These are phyloP conservation scores for Nesometra sesokonis DNA, from an alignment of 35 echinoderm and acorn worm species.

Conservation along the genomic window DNA sequence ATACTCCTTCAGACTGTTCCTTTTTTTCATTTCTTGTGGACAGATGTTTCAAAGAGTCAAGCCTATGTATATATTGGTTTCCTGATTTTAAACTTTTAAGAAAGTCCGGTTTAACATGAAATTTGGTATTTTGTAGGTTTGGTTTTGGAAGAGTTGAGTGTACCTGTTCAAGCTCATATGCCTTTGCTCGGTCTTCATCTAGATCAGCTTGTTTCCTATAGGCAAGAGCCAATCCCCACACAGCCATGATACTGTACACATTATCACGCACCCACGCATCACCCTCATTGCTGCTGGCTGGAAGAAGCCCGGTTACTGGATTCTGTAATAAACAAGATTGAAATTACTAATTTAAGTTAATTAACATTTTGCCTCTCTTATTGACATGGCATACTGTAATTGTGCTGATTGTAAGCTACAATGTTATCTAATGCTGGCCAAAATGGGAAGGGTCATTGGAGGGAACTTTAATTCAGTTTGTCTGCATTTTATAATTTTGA, in stretches of 20 bases:
- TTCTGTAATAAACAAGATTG: constrained; percentile 29
- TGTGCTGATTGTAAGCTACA: background rate
- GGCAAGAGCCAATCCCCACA: constrained; percentile 79
- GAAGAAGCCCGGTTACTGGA: constrained; percentile 69
- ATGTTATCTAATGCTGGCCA: background rate
- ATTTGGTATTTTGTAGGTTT: too few species aligned
- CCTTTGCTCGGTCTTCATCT: constrained; percentile 94
- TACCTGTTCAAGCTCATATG: constrained; percentile 91
- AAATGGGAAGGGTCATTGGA: background rate
- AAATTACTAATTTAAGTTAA: background rate
- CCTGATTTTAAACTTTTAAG: too few species aligned
- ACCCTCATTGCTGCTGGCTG: constrained; percentile 36
- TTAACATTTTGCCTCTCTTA: background rate
- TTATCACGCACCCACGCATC: constrained; percentile 99
- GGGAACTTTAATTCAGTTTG: too few species aligned
- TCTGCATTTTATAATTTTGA: too few species aligned
- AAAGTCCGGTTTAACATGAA: background rate
- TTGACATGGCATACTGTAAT: background rate
- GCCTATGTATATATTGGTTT: too few species aligned
- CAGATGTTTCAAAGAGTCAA: too few species aligned
- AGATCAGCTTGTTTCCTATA: constrained; percentile 94
- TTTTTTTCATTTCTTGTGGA: too few species aligned
- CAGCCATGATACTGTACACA: constrained; percentile 84
- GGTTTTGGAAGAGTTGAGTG: background rate
- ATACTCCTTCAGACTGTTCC: too few species aligned